Evolutionary conservation across 2,888 invertebrate species (phyloP).

Genomic region (Drosophila mercatorum): DNA sequence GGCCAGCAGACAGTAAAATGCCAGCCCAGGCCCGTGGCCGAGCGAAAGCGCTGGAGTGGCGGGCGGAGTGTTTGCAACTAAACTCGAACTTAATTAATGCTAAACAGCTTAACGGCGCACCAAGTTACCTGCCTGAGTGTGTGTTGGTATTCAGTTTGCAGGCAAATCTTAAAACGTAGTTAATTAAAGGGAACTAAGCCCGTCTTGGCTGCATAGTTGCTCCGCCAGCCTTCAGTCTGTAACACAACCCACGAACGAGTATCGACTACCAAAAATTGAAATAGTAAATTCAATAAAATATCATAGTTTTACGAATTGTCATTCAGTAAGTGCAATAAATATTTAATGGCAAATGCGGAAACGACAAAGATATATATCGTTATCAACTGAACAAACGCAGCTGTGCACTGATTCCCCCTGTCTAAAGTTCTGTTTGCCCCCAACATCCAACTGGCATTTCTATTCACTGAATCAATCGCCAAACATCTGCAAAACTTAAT

Average conservation of each 20-base stretch:
- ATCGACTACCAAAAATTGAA: background rate
- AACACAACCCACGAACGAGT: background rate
- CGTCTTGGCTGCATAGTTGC: background rate
- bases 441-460: background rate
- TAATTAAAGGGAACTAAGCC: conserved; percentile 14
- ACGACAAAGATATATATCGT: background rate
- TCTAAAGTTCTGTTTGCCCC: background rate
- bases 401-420: background rate
- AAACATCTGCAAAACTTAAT: conserved; percentile 6
- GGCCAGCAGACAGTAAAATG: conserved; percentile 74
- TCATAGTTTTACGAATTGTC: background rate
- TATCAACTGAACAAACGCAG: background rate
- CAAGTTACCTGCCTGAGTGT: background rate
- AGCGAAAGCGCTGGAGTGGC: conserved; percentile 27
- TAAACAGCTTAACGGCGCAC: conserved; percentile 69
- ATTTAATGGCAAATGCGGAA: background rate
- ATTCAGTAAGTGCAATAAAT: background rate
- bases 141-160: background rate
- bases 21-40: conserved; percentile 28
- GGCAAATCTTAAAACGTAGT: conserved; percentile 8
- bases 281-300: background rate
- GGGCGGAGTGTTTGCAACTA: conserved; percentile 57
- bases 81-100: conserved; percentile 76
- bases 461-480: background rate
- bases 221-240: background rate